Conservation (phyloP, 1,140 invertebrate species). For the Solenopsis fugax region DNA sequence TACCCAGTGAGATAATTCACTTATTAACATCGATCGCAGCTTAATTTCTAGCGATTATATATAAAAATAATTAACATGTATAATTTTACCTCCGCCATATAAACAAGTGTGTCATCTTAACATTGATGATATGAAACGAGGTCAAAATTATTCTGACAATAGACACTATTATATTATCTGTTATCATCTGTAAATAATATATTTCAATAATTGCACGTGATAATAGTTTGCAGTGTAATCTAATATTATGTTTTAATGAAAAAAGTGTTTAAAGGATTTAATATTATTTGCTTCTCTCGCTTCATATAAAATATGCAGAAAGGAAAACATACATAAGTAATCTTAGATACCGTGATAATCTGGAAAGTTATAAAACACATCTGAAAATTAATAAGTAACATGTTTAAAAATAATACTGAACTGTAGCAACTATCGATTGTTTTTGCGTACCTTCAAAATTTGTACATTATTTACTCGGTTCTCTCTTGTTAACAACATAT, state of each 20-base stretch:
- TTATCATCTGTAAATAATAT: conserved; percentile 45
- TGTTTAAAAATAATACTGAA: conserved; percentile 52
- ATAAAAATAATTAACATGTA: too few relatives aligned
- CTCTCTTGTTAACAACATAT: background rate
- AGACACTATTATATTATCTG: background rate
- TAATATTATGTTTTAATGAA: background rate
- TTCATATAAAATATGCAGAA: background rate
- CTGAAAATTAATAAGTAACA: conserved; percentile 48
- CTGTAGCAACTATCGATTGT: conserved; percentile 70
- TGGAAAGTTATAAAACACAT: conserved; percentile 63
- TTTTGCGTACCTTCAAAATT: conserved; percentile 21
- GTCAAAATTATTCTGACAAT: conserved; percentile 16
- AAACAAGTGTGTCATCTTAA: conserved; percentile 46
- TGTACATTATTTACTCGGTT: background rate
- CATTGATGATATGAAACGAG: background rate
- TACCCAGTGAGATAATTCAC: too few relatives aligned
- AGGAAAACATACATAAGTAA: background rate
- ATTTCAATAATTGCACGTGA: background rate
- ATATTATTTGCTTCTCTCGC: background rate
- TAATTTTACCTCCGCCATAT: conserved; percentile 60
- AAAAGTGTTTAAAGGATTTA: background rate
- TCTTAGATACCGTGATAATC: conserved; percentile 48
- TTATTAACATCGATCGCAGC: background rate
- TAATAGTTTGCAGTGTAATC: background rate
- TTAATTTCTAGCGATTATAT: too few relatives aligned